Evolutionary conservation across 1,140 invertebrate species (phyloP).

Genomic region (Drosophila funebris): DNA sequence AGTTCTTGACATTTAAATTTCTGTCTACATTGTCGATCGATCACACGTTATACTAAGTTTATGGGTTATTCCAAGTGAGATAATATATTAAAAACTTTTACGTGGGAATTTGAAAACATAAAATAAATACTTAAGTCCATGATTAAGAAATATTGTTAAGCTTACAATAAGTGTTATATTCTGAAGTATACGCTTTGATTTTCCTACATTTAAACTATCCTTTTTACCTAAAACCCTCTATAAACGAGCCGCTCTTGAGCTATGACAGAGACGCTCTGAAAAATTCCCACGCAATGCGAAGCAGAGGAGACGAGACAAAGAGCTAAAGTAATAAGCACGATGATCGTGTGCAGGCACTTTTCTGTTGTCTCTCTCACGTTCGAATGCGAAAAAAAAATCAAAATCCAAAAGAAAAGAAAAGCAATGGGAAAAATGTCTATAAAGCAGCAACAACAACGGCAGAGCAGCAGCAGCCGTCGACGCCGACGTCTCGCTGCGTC

Average conservation of each 20-base stretch:
- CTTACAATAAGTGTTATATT: neutral
- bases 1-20: neutral
- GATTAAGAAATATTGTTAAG: neutral
- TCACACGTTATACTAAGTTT: neutral
- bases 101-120: neutral
- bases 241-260: conserved; percentile 5
- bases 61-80: neutral
- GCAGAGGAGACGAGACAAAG: conserved; percentile 13
- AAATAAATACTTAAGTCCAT: no score
- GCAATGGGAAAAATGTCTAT: conserved; percentile 68
- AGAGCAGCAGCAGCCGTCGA: conserved; percentile 19
- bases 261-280: conserved; percentile 37
- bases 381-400: conserved; percentile 32
- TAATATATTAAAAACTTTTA: neutral
- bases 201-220: conserved; percentile 14
- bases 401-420: conserved; percentile 62
- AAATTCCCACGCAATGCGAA: conserved; percentile 73
- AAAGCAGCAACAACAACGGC: conserved; percentile 25
- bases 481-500: conserved; percentile 39
- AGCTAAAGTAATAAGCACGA: conserved; percentile 44
- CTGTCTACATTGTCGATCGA: neutral
- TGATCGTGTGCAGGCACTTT: conserved; percentile 43
- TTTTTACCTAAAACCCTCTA: conserved; percentile 23
- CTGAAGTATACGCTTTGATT: neutral
- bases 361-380: conserved; percentile 30